Percentiles rank a stretch among this genome's conserved stretches.
These are phyloP conservation scores for Bombus impatiens DNA, from an alignment of 1,140 invertebrate species.

Conservation along the genomic window DNA sequence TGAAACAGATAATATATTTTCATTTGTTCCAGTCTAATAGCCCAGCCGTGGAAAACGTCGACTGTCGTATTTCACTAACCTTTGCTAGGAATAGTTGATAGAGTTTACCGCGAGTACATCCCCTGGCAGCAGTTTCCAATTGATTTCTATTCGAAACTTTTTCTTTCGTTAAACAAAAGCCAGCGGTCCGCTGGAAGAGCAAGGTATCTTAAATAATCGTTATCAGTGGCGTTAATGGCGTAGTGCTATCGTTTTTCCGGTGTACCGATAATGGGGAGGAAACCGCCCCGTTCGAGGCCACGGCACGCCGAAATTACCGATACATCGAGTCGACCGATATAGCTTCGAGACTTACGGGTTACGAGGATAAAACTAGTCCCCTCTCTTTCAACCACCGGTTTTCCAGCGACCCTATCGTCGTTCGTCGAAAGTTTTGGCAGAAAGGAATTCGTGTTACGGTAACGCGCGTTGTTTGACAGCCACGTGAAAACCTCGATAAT, in stretches of 20 bases:
- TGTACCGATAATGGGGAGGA: slow-evolving; percentile 58
- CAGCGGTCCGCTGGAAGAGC: neutral
- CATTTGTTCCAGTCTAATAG: slow-evolving; percentile 45
- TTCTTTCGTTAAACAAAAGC: slow-evolving; percentile 55
- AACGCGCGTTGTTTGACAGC: slow-evolving; percentile 30
- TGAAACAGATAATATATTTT: slow-evolving; percentile 14
- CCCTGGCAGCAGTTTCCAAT: slow-evolving; percentile 7
- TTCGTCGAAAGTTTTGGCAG: neutral
- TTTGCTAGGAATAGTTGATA: neutral
- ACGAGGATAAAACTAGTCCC: slow-evolving; percentile 31
- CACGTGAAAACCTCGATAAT: slow-evolving; percentile 21
- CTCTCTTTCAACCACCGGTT: too few species aligned
- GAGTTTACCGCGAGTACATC: neutral
- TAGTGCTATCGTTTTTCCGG: slow-evolving; percentile 65
- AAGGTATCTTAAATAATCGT: slow-evolving; percentile 63
- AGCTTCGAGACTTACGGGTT: slow-evolving; percentile 47
- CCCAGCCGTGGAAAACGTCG: slow-evolving; percentile 6
- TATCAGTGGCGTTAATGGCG: slow-evolving; percentile 66
- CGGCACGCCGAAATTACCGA: slow-evolving; percentile 61
- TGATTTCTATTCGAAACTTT: slow-evolving; percentile 58
- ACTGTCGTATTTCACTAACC: slow-evolving; percentile 24
- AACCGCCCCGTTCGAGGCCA: slow-evolving; percentile 30
- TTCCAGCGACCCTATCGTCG: neutral
- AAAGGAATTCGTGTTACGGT: slow-evolving; percentile 24
- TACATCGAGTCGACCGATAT: slow-evolving; percentile 51